These are phyloP conservation scores for Phyto melanocephala DNA, from an alignment of 2,888 invertebrate genomes.

Conservation along the genomic window DNA sequence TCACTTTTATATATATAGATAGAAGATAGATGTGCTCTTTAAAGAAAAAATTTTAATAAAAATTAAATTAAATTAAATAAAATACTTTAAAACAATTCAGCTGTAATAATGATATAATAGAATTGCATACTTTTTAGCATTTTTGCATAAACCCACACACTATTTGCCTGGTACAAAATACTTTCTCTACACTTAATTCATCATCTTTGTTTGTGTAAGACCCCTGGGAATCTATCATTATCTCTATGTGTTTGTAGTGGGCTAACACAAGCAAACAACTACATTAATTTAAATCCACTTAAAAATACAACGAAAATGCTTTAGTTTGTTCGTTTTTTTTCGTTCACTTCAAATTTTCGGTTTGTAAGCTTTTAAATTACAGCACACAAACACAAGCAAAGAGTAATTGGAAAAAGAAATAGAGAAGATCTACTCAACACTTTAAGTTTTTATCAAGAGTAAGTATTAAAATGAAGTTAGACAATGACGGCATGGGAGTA, in stretches of 20 bases:
- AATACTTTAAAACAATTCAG: not conserved
- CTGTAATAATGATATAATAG: constrained; percentile 10
- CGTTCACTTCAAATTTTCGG: not conserved
- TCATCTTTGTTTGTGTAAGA: not conserved
- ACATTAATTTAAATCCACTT: constrained; percentile 54
- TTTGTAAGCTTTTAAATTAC: constrained; percentile 40
- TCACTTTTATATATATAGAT: too few relatives aligned
- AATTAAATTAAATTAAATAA: not conserved
- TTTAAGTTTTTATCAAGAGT: not conserved
- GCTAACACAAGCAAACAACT: constrained; percentile 20
- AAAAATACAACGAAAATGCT: constrained; percentile 35
- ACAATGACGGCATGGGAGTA: not conserved
- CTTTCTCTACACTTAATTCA: not conserved
- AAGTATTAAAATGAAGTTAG: not conserved
- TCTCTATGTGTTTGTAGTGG: not conserved
- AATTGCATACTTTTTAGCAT: not conserved
- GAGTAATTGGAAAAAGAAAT: not conserved
- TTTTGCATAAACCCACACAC: not conserved
- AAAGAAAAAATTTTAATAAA: not conserved
- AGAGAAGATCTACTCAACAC: constrained; percentile 25
- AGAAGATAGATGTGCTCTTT: too few relatives aligned
- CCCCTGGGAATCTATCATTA: not conserved
- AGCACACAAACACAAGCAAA: not conserved
- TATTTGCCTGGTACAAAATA: not conserved
- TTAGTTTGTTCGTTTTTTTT: not conserved